Evolutionary conservation across 2,797 vertebrate genomes (phyloP).

Genomic region (Liasis olivaceus): DNA sequence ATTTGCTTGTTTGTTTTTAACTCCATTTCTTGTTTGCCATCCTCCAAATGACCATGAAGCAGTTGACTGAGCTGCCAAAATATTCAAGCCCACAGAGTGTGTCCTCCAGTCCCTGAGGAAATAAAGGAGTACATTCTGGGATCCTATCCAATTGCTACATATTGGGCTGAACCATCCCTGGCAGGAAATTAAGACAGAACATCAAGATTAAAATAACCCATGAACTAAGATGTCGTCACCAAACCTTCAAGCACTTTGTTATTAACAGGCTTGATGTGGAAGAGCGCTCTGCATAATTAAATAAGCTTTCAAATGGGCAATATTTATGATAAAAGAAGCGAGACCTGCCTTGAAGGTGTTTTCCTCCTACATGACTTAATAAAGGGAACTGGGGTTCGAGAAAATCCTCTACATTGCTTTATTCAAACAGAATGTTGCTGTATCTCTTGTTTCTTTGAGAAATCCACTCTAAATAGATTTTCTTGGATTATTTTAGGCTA

Average conservation of each 20-base stretch:
- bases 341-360: fast-evolving
- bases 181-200: not conserved
- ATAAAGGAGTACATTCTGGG: not conserved
- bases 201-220: conserved; percentile 6
- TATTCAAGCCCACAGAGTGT: not conserved
- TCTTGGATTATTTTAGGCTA: not conserved
- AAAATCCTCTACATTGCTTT: not conserved
- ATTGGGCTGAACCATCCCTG: not conserved
- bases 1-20: not conserved
- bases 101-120: not conserved
- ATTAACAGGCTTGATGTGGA: not conserved
- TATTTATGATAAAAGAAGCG: not conserved
- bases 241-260: not conserved
- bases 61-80: not conserved
- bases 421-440: not conserved
- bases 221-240: not conserved
- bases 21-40: not conserved
- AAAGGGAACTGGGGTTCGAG: not conserved
- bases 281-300: not conserved
- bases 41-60: not conserved
- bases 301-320: not conserved
- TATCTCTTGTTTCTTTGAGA: not conserved
- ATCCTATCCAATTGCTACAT: not conserved
- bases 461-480: fast-evolving
- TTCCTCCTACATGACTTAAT: not conserved